Evolutionary conservation across 2,113 vertebrate species (phyloP), one percentile per base, ranked within the genome.

Genomic region (Noturus placidus): DNA sequence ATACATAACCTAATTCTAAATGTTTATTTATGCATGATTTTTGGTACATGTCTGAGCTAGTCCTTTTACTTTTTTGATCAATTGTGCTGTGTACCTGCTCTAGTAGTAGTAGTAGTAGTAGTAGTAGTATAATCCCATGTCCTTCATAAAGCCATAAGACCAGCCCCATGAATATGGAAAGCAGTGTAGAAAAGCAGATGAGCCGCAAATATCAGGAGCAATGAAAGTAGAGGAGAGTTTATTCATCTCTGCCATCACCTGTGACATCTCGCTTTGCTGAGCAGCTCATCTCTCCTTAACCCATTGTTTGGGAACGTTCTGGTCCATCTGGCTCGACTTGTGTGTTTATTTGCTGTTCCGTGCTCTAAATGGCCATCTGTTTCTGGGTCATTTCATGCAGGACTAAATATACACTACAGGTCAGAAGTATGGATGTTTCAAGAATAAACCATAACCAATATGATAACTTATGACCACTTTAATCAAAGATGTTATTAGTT

Each of bases 241-340:
- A 83, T 76, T 86, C 87, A 69, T 50, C 74, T 69, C 63, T 78
- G 79, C 82, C 50, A 74, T 90, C 84, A 82, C 57, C 87, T 76
- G 33, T 87, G 79, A 87, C 87, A 86, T 87, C 82, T 88, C 77
- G 85, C 65, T 87, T 82, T 88, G 63, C 65, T n/a, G 38, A 81
- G 59, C 46, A 52, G 67, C 76, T 85, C 78, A 72, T 88, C 70
- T 65, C 69, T 87, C 67, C 67, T 76, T 59, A 42, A 85, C 27
- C 30, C 57, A 7, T 27, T 67, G 85, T 77, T 69, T 84, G 17
- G 56, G 76, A 80, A 87, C 82, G 42, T 84, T 89, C 88, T 74
- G 27, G 78, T 65, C 76, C 20, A 61, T 52, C 35, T 78, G 46
- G 27, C 61, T 56, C 42, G 54, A 42, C 77, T 87, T 72, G 42